Evolutionary conservation across 2,113 vertebrate genomes (phyloP), one percentile per base, ranked within the genome.

Genomic region (Fulmarus glacialis): DNA sequence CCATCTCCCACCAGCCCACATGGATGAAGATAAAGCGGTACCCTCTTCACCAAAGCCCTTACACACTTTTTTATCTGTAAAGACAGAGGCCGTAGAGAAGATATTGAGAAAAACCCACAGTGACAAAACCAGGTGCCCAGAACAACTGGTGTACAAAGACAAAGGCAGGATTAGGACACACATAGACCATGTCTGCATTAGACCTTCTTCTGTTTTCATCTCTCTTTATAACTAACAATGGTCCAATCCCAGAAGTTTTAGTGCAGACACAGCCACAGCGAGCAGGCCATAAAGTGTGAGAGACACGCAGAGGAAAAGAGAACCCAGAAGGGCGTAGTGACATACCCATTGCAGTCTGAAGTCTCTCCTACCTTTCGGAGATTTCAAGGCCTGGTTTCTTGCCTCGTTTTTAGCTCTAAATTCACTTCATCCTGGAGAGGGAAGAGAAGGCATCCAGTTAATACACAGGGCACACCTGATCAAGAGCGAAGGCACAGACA

Each of bases 361-460:
- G 97, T 75, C 94, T 95, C 96, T 97, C 97, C 97, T 97, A 97
- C 97, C 97, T 97, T 97, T 97, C 94, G 97, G 92, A 92, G 95
- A 86, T 75, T 90, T 97, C 40, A 75, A 97, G 97, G 98, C 95
- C 91, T 96, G 72, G 89, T 94, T 96, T 98, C 94, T 91, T 80
- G 95, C 94, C 97, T 90, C 56, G 63, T 72, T 95, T 48, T 67
- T 87, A 87, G 94, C 59, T 79, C 87, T 93, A 94, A 79, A 60
- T 93, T 98, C 96, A 98, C 98, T 98, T 98, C 98, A 98, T 98
- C 97, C 98, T 98, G 92, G 40, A 74, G 75, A 91, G 72, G 78
- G 66, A 91, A 97, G 74, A 96, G 53, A 96, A 82, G 83, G 48
- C 38, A 93, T 40, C 22, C 21, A 50, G 58, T 97, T 24, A 80